Evolutionary conservation across 2,888 invertebrate genomes (phyloP).

Genomic region (Xylophagus ater): DNA sequence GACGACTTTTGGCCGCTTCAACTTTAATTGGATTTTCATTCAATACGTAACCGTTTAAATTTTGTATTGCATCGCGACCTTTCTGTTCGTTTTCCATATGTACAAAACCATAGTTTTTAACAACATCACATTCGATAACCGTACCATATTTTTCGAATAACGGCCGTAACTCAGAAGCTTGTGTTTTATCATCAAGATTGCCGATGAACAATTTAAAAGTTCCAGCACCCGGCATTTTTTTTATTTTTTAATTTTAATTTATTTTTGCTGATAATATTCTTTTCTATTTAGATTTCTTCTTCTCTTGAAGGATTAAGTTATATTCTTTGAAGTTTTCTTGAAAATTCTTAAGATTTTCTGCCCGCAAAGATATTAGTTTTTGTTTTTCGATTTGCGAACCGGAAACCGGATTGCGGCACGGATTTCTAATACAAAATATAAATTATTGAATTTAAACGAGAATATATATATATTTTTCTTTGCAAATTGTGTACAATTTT

Average conservation of each 20-base stretch:
- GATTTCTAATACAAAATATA: conserved; percentile 12
- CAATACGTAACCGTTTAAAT: conserved; percentile 76
- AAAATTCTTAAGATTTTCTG: conserved; percentile 1
- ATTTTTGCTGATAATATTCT: background rate
- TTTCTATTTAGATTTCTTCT: background rate
- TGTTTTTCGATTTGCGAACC: background rate
- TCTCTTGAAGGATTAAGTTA: too few species aligned
- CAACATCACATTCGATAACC: conserved; percentile 96
- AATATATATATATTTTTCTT: too few species aligned
- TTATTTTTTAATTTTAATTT: background rate
- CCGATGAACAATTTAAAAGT: conserved; percentile 97
- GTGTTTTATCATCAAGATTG: conserved; percentile 87
- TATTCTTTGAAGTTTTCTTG: too few species aligned
- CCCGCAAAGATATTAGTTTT: conserved; percentile 2
- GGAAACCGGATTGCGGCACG: conserved; percentile 10
- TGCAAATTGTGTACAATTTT: too few species aligned
- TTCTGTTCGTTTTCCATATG: conserved; percentile 92
- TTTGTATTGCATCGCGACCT: conserved; percentile 85
- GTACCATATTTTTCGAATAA: conserved; percentile 95
- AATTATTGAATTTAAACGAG: too few species aligned
- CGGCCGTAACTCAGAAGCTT: conserved; percentile 76
- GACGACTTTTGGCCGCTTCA: conserved; percentile 80
- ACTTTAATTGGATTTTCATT: conserved; percentile 85
- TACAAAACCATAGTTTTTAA: conserved; percentile 98
- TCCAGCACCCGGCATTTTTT: conserved; percentile 76